phyloP scores from a whole-genome alignment of 2,113 vertebrate genomes.

The Alces alces region DNA sequence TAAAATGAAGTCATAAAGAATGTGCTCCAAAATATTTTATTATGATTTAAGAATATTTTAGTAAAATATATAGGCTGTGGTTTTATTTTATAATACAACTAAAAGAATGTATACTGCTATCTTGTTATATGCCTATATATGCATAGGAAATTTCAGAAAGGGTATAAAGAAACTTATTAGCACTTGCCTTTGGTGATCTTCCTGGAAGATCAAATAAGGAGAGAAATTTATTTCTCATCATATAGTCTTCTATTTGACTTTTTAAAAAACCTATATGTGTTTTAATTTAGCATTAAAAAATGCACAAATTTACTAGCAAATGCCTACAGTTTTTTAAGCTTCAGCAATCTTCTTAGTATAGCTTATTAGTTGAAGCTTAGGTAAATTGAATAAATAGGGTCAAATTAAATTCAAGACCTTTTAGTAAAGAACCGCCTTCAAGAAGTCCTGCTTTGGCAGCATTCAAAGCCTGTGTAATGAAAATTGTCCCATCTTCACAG shows the following conservation, averaged over 20 bases:
- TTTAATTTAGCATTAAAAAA: slow-evolving; percentile 6
- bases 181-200: neutral
- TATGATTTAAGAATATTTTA: neutral
- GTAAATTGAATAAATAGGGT: neutral
- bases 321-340: neutral
- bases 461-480: slow-evolving; percentile 76
- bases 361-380: neutral
- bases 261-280: neutral
- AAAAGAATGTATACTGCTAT: neutral
- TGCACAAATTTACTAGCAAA: neutral
- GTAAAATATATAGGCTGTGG: neutral
- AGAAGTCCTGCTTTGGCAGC: slow-evolving; percentile 80
- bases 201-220: neutral
- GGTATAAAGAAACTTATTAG: neutral
- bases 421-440: slow-evolving; percentile 61
- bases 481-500: slow-evolving; percentile 82
- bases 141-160: neutral
- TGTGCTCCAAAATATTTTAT: neutral
- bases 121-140: neutral
- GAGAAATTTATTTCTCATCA: neutral
- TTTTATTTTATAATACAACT: neutral
- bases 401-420: slow-evolving; percentile 73
- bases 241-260: neutral
- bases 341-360: neutral
- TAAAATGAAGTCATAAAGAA: slow-evolving; percentile 21